Evolutionary conservation across 2,113 vertebrate species (phyloP).

Genomic region (Sardina pilchardus): DNA sequence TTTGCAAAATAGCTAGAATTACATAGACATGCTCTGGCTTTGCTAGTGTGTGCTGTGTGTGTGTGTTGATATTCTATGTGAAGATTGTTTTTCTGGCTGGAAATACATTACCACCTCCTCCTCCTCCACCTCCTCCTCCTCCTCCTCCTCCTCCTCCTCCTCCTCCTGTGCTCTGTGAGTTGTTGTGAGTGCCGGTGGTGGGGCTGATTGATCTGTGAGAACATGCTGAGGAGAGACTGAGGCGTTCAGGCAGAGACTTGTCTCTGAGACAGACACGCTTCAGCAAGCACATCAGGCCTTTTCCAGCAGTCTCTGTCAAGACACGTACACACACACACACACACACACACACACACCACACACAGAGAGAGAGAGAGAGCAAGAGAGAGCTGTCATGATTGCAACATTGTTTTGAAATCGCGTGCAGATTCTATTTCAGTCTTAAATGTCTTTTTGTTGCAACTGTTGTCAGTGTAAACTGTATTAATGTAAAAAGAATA

Average conservation of each 20-base stretch:
- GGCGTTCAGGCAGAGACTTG: slow-evolving; percentile 20
- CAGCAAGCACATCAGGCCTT: slow-evolving; percentile 13
- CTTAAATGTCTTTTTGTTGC: neutral
- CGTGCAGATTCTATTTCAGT: too few relatives aligned
- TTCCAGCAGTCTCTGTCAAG: neutral
- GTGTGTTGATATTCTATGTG: neutral
- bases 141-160: neutral
- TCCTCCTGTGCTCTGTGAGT: neutral
- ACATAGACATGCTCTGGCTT: neutral
- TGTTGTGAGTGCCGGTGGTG: neutral
- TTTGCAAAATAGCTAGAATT: neutral
- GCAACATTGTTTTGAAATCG: too few relatives aligned
- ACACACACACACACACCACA: neutral
- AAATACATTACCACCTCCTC: neutral
- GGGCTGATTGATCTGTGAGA: slow-evolving; percentile 21
- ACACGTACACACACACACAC: neutral
- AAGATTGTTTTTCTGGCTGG: neutral
- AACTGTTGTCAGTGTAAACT: neutral
- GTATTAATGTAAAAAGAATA: neutral
- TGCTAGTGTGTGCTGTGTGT: neutral
- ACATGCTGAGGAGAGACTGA: slow-evolving; percentile 5
- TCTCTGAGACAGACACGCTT: slow-evolving; percentile 11
- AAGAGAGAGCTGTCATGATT: neutral
- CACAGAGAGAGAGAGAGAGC: neutral
- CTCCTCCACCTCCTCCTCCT: too few relatives aligned